Conservation (phyloP, 2,888 invertebrate species). For the Ormyrus pomaceus region DNA sequence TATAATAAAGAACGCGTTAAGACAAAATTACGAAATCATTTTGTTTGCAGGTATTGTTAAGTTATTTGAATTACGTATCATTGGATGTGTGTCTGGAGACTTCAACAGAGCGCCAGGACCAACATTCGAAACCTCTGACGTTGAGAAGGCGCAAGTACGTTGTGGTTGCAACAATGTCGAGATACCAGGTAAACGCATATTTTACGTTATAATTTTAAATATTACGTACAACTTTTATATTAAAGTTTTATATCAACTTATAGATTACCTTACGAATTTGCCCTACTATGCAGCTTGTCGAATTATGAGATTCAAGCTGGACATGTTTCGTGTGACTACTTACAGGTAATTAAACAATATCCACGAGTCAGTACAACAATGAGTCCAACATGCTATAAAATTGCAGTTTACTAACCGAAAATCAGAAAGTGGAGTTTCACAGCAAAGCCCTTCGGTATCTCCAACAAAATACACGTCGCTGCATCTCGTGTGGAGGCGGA, state of each 20-base stretch:
- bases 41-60: constrained; percentile 77
- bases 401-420: constrained; percentile 78
- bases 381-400: background rate
- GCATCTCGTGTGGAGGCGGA: constrained; percentile 78
- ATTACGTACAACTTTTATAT: no score
- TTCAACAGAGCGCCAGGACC: constrained; percentile 76
- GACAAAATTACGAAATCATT: background rate
- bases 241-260: no score
- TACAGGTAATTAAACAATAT: constrained; percentile 73
- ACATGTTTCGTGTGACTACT: constrained; percentile 79
- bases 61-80: constrained; percentile 79
- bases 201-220: no score
- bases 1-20: background rate
- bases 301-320: constrained; percentile 79
- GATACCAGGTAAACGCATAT: constrained; percentile 68
- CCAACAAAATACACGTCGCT: constrained; percentile 79
- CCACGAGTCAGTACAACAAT: background rate
- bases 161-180: constrained; percentile 75
- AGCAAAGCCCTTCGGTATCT: constrained; percentile 79
- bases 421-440: constrained; percentile 81
- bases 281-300: constrained; percentile 81
- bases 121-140: constrained; percentile 65
- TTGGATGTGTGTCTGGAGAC: constrained; percentile 81
- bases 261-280: constrained; percentile 77
- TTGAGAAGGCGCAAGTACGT: constrained; percentile 65